phyloP scores from a whole-genome alignment of 2,797 vertebrate species.

The Poeciliopsis paucimaculata region DNA sequence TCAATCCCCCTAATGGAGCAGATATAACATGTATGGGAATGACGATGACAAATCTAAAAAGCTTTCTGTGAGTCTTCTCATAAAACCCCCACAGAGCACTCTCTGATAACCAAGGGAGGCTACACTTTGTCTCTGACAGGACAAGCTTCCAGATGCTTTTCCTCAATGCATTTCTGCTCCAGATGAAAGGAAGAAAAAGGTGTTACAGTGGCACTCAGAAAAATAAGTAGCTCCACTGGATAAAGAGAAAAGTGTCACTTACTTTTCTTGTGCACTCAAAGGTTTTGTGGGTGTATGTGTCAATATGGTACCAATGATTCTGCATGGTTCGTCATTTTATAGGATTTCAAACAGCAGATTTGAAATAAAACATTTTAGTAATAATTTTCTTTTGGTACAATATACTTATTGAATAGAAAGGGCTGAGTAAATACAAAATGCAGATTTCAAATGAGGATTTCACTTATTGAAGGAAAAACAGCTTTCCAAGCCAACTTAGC shows the following conservation, averaged over 20 bases:
- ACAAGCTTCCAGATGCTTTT: conserved; percentile 61
- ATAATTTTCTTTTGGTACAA: conserved; percentile 50
- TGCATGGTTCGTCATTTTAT: conserved; percentile 7
- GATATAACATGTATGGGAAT: conserved; percentile 31
- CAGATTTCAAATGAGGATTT: background rate
- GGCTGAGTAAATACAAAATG: background rate
- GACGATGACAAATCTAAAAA: conserved; percentile 69
- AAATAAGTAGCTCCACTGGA: conserved; percentile 54
- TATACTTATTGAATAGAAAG: background rate
- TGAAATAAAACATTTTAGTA: conserved; percentile 39
- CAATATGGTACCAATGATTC: conserved; percentile 10
- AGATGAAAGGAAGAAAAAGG: conserved; percentile 51
- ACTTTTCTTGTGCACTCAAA: conserved; percentile 43
- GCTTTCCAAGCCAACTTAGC: background rate
- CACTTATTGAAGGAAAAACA: background rate
- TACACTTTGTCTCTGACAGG: conserved; percentile 70
- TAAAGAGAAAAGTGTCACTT: conserved; percentile 48
- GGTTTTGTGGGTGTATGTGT: conserved; percentile 24
- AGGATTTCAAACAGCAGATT: conserved; percentile 10
- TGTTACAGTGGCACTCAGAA: conserved; percentile 43
- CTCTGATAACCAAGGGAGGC: conserved; percentile 57
- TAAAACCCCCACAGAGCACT: conserved; percentile 63
- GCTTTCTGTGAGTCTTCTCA: conserved; percentile 63
- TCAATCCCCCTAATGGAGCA: conserved; percentile 28
- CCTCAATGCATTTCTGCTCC: conserved; percentile 64